Conservation (phyloP, 1,140 invertebrate species). For the Cylas formicarius region DNA sequence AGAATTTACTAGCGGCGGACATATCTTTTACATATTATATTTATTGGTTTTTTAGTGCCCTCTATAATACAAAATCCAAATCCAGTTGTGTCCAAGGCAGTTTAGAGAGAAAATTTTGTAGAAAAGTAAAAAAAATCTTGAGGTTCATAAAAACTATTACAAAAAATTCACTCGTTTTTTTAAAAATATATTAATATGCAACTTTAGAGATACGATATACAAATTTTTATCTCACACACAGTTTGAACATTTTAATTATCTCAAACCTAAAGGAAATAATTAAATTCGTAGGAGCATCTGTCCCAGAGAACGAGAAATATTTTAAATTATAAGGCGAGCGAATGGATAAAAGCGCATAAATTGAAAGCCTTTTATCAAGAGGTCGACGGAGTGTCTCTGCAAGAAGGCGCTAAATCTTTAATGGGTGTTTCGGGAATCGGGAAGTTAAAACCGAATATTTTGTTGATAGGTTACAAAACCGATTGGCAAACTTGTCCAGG, state of each 20-base stretch:
- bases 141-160: too few species aligned
- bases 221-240: too few species aligned
- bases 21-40: too few species aligned
- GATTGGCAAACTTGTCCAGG: conserved; percentile 75
- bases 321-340: conserved; percentile 55
- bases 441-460: conserved; percentile 82
- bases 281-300: conserved; percentile 6
- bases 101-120: too few species aligned
- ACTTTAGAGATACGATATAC: too few species aligned
- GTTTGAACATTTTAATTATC: background rate
- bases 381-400: conserved; percentile 71
- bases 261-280: background rate
- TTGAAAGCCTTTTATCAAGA: conserved; percentile 88
- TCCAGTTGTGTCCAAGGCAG: too few species aligned
- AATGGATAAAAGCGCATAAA: conserved; percentile 77
- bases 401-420: conserved; percentile 63
- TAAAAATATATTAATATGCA: too few species aligned
- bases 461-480: conserved; percentile 86
- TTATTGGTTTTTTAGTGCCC: too few species aligned
- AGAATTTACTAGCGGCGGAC: too few species aligned
- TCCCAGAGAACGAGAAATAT: conserved; percentile 44
- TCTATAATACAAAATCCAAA: too few species aligned
- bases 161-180: too few species aligned
- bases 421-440: conserved; percentile 79
- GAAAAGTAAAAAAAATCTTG: too few species aligned